Evolutionary conservation across 2,113 vertebrate species (phyloP).

Genomic region (Bubo blakistoni): DNA sequence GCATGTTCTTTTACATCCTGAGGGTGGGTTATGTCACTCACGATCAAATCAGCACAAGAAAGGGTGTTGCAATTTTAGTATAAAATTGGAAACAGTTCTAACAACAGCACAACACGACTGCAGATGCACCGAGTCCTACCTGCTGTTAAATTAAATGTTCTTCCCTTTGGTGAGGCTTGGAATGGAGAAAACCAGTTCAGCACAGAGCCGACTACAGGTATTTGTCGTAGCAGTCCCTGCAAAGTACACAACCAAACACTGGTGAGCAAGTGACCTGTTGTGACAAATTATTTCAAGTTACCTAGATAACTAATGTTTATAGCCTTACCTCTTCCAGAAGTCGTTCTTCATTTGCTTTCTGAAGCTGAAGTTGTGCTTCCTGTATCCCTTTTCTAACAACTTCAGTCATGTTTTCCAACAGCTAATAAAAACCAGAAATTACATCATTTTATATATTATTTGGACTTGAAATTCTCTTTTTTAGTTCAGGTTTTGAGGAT

Average conservation of each 20-base stretch:
- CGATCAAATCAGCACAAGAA: neutral
- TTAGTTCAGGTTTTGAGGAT: neutral
- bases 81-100: neutral
- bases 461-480: neutral
- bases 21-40: neutral
- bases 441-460: neutral
- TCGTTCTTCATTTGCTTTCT: slow-evolving; percentile 89
- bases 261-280: neutral
- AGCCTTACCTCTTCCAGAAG: slow-evolving; percentile 89
- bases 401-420: slow-evolving; percentile 97
- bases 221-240: slow-evolving; percentile 91
- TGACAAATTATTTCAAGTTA: neutral
- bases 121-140: slow-evolving; percentile 67
- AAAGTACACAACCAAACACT: neutral
- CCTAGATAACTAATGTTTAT: accelerated
- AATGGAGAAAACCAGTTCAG: slow-evolving; percentile 97
- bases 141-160: slow-evolving; percentile 91
- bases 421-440: slow-evolving; percentile 67
- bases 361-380: slow-evolving; percentile 91
- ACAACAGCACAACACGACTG: accelerated
- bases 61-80: neutral
- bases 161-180: slow-evolving; percentile 86
- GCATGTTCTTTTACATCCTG: neutral
- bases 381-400: slow-evolving; percentile 93
- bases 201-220: slow-evolving; percentile 91